These are phyloP conservation scores for Lepidothrix coronata DNA, from an alignment of 2,113 vertebrate species.

Conservation along the genomic window DNA sequence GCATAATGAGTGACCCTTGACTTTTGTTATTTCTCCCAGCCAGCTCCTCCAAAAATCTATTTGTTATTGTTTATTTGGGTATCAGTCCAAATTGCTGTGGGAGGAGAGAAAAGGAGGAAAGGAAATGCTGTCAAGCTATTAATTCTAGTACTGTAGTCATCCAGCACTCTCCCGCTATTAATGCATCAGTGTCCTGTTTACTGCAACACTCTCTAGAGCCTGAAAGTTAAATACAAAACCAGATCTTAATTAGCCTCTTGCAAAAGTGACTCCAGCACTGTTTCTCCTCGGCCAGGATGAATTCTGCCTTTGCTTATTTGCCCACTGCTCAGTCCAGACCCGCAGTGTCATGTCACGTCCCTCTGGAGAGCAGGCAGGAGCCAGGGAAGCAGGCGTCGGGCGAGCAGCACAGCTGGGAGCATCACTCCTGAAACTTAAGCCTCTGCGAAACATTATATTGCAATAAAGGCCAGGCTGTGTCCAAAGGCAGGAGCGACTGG, in stretches of 20 bases:
- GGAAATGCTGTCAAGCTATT: conserved; percentile 51
- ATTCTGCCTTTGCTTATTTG: background rate
- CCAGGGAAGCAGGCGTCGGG: background rate
- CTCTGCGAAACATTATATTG: background rate
- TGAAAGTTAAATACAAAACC: conserved; percentile 22
- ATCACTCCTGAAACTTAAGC: background rate
- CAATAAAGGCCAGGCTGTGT: background rate
- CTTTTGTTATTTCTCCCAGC: conserved; percentile 53
- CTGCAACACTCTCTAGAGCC: conserved; percentile 1
- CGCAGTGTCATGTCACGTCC: rapidly evolving
- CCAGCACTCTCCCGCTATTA: conserved; percentile 5
- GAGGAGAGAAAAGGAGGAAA: conserved; percentile 40
- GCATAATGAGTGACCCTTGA: conserved; percentile 40
- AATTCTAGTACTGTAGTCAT: conserved; percentile 22
- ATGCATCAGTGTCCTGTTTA: conserved; percentile 3
- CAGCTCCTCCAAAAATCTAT: conserved; percentile 51
- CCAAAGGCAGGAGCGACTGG: rapidly evolving
- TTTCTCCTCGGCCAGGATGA: background rate
- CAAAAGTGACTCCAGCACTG: background rate
- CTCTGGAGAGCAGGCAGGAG: background rate
- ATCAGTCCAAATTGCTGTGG: conserved; percentile 59
- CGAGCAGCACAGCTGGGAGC: background rate
- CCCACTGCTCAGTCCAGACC: background rate
- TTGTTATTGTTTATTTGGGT: conserved; percentile 66
- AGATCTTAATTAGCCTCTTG: background rate